phyloP scores from a whole-genome alignment of 2,113 vertebrate genomes.

The Corythoichthys haematopterus region DNA sequence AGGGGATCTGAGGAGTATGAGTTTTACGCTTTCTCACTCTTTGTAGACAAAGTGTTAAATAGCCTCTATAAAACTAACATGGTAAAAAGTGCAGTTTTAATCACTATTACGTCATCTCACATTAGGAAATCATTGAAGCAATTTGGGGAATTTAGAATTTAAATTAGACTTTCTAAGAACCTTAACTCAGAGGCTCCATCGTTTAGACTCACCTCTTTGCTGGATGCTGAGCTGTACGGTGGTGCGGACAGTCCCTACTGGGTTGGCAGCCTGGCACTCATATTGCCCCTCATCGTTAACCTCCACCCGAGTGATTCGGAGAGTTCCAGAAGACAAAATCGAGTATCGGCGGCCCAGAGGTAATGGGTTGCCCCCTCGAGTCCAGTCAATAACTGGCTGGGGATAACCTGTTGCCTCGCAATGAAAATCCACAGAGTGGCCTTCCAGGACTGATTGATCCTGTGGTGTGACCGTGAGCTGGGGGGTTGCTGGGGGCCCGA shows the following conservation, averaged over 20 bases:
- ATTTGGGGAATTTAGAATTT: background rate
- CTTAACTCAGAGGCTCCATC: background rate
- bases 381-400: slow-evolving; percentile 92
- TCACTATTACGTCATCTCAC: background rate
- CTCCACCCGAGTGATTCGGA: slow-evolving; percentile 85
- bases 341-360: slow-evolving; percentile 85
- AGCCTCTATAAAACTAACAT: background rate
- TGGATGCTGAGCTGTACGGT: slow-evolving; percentile 83
- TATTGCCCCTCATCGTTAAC: slow-evolving; percentile 94
- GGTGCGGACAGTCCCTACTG: slow-evolving; percentile 81
- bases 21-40: slow-evolving; percentile 15
- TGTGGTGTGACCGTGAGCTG: slow-evolving; percentile 88
- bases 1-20: slow-evolving; percentile 13
- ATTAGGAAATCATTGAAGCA: background rate
- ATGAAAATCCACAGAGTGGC: slow-evolving; percentile 89
- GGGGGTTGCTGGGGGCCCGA: slow-evolving; percentile 76
- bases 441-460: slow-evolving; percentile 86
- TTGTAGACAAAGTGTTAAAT: slow-evolving; percentile 14
- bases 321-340: slow-evolving; percentile 81
- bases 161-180: background rate
- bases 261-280: slow-evolving; percentile 93
- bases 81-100: background rate
- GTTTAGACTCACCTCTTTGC: slow-evolving; percentile 78
- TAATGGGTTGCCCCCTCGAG: slow-evolving; percentile 86
- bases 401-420: slow-evolving; percentile 91